Conservation (phyloP, 2,888 invertebrate species). For the Sinhomidia bicolor region DNA sequence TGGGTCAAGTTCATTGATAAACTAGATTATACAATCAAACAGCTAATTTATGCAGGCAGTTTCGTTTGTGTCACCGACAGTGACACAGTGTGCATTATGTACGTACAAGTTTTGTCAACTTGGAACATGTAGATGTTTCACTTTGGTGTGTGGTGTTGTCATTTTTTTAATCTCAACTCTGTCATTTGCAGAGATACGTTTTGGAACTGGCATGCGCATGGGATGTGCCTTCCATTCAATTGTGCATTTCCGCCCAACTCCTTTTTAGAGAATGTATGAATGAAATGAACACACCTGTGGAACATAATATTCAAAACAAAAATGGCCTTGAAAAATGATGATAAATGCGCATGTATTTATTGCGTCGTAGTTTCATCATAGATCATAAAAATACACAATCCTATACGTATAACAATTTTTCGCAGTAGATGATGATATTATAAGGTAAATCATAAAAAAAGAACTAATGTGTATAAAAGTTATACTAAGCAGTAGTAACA, state of each 20-base stretch:
- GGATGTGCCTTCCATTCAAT: neutral
- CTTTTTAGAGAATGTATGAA: neutral
- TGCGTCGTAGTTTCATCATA: constrained; percentile 23
- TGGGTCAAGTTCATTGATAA: constrained; percentile 66
- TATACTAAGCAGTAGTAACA: too few species aligned
- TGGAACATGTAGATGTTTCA: neutral
- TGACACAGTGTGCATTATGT: neutral
- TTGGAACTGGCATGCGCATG: neutral
- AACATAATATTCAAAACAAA: neutral
- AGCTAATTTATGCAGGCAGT: constrained; percentile 12
- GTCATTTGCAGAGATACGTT: neutral
- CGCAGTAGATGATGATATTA: neutral
- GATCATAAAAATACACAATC: neutral
- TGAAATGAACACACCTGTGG: neutral
- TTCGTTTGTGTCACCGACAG: neutral
- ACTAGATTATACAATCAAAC: constrained; percentile 22
- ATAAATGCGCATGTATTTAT: neutral
- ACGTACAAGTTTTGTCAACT: neutral
- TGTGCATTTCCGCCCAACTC: constrained; percentile 9
- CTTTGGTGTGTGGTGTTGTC: neutral
- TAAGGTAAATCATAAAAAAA: neutral
- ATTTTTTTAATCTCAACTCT: too few species aligned
- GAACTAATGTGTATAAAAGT: neutral
- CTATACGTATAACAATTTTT: neutral
- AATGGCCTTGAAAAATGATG: constrained; percentile 11